Percentiles rank a stretch among this genome's conserved stretches.
These are phyloP conservation scores for Troides helena DNA, from an alignment of 2,888 invertebrate genomes.

Conservation along the genomic window DNA sequence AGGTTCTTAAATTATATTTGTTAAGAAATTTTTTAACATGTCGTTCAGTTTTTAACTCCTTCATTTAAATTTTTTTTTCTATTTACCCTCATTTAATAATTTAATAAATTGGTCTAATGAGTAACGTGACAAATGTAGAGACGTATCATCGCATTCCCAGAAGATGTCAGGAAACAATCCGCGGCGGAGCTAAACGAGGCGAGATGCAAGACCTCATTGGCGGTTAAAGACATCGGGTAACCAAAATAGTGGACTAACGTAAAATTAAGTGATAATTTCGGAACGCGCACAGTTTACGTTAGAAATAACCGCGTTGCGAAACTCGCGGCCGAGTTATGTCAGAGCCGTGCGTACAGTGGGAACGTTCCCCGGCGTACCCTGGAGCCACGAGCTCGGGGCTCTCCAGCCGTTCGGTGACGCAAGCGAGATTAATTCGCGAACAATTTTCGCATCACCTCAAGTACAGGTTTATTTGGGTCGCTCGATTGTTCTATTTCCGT, in stretches of 20 bases:
- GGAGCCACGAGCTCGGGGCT: background rate
- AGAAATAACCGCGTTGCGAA: slow-evolving; percentile 71
- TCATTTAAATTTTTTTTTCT: no score
- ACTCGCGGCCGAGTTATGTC: slow-evolving; percentile 78
- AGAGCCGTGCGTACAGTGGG: slow-evolving; percentile 45
- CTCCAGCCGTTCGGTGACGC: slow-evolving; percentile 15
- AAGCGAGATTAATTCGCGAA: slow-evolving; percentile 16
- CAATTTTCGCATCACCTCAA: slow-evolving; percentile 24
- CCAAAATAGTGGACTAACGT: slow-evolving; percentile 64
- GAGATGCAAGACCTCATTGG: slow-evolving; percentile 63
- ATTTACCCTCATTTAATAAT: no score
- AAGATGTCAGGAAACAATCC: slow-evolving; percentile 31
- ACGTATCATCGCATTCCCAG: slow-evolving; percentile 24
- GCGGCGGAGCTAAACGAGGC: slow-evolving; percentile 35
- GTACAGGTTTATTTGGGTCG: slow-evolving; percentile 18
- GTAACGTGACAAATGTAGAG: background rate
- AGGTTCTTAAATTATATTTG: no score
- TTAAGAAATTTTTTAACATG: no score
- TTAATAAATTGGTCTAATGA: no score
- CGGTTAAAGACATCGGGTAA: slow-evolving; percentile 70
- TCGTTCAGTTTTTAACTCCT: no score
- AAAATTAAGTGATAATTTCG: slow-evolving; percentile 70
- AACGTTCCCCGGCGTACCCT: background rate
- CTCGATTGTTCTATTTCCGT: slow-evolving; percentile 26
- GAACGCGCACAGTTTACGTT: slow-evolving; percentile 54